Base-by-base conservation (phyloP, 1,140 invertebrate species). In the Papilio helenus region DNA sequence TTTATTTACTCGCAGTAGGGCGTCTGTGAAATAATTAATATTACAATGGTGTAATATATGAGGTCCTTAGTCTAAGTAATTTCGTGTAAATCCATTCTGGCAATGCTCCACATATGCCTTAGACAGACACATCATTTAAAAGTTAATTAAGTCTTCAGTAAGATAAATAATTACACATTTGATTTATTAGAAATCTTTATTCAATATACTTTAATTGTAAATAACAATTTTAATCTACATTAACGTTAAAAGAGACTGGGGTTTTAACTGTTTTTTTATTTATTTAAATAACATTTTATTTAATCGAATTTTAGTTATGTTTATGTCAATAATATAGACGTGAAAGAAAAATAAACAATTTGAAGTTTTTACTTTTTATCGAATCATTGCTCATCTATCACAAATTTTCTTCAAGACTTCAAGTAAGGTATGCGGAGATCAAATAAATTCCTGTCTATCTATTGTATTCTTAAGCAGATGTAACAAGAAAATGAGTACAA, bases 1-100 rank as follows among this genome's bases (percentile, higher is more conserved):
- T 83, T 81, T 88, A 88, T 87, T 88, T 88, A 89, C 84, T 80
- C 89, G 81, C 89, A 89, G 89, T 90, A 86, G 89, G 88, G 86
- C 80, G 87, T 79, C 87, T 16, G n/a, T 71, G 46, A 72, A 80
- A 90, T 85, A 88, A 90, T 90, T 91, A 91, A 91, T 88, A 87
- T 84, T 84, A 87, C 83, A 89, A 87, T 88, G 74, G 83, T 81
- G 79, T 87, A 87, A 89, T 88, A 80, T 82, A 83, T 82, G 82
- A 81, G 76, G 79, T 78, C 74, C 82, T 81, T 83, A 84, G 82
- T 79, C 84, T 83, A 79, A 79, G 82, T 86, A 84, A 85, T 86
- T 86, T 84, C 79, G 80, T 74, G 44, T 49, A 79, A 79, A 79
- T 72, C 73, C 76, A 79, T 77, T 79, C 51, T 72, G 49, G 79